A percentile compares a stretch with the other conserved stretches of the same genome.
Conservation (phyloP, 2,113 vertebrate genomes). For the Triplophysa tibetana region DNA sequence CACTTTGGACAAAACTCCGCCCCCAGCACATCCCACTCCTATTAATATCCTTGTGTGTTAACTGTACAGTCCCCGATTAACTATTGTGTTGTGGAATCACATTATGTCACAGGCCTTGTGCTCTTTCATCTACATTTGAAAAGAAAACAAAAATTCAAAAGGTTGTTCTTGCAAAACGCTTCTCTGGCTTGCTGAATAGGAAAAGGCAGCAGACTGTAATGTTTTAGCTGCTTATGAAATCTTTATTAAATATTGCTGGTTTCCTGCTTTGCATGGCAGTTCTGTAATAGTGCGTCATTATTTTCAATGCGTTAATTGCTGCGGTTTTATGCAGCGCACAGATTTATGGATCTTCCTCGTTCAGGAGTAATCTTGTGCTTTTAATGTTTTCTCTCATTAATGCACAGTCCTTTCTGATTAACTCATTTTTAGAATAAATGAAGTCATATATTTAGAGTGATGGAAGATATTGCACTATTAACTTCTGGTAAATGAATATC, state of each 20-base stretch:
- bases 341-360: slow-evolving; percentile 3
- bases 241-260: slow-evolving; percentile 5
- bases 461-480: no score
- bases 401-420: slow-evolving; percentile 3
- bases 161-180: slow-evolving; percentile 1
- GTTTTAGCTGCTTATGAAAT: slow-evolving; percentile 19
- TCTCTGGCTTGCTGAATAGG: background rate
- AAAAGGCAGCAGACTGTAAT: slow-evolving; percentile 21
- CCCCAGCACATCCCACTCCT: slow-evolving; percentile 13
- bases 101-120: slow-evolving; percentile 4
- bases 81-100: slow-evolving; percentile 1
- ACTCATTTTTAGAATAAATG: slow-evolving; percentile 39
- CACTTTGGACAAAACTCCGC: background rate
- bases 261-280: slow-evolving; percentile 5
- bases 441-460: background rate
- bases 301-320: slow-evolving; percentile 4
- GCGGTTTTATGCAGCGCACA: slow-evolving; percentile 15
- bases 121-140: background rate
- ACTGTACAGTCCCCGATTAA: background rate
- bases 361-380: background rate
- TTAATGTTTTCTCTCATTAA: slow-evolving; percentile 26
- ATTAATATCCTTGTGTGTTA: slow-evolving; percentile 11
- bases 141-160: background rate
- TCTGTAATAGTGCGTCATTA: slow-evolving; percentile 5
- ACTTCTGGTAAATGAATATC: slow-evolving; percentile 37